Conservation (phyloP, 92 coral and sea anemone species). For the Nematostella vectensis region DNA sequence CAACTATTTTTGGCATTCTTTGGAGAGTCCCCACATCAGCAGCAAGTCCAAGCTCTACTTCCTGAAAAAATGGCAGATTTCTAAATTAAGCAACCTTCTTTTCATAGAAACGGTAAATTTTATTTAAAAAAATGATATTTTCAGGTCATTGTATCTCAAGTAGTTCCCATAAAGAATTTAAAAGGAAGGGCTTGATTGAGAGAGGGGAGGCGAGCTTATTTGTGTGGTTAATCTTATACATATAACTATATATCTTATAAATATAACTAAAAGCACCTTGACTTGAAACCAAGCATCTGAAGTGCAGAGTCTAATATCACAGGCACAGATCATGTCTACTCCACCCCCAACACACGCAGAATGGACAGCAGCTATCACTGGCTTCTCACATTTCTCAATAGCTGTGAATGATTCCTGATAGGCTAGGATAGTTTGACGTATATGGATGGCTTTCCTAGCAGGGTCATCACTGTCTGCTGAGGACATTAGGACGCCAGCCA, state of each 20-base stretch:
- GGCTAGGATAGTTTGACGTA: slow-evolving; percentile 39
- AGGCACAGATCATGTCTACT: slow-evolving; percentile 83
- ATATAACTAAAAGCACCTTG: slow-evolving; percentile 45
- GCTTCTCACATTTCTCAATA: slow-evolving; percentile 89
- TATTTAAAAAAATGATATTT: too few species aligned
- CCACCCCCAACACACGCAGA: slow-evolving; percentile 98
- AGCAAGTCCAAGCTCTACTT: slow-evolving; percentile 90
- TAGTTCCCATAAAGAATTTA: too few species aligned
- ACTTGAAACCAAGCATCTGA: slow-evolving; percentile 99
- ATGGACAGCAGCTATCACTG: slow-evolving; percentile 93
- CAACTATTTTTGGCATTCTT: slow-evolving; percentile 83
- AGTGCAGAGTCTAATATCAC: slow-evolving; percentile 83
- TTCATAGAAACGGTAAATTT: too few species aligned
- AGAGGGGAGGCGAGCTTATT: too few species aligned
- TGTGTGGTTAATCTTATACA: too few species aligned
- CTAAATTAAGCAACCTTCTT: too few species aligned
- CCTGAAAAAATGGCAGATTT: slow-evolving; percentile 33
- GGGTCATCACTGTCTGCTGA: slow-evolving; percentile 42
- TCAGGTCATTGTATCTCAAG: too few species aligned
- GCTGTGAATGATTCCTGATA: slow-evolving; percentile 77
- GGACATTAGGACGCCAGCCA: slow-evolving; percentile 51
- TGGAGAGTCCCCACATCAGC: slow-evolving; percentile 98
- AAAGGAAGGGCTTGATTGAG: too few species aligned
- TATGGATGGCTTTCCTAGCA: slow-evolving; percentile 54
- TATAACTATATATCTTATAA: too few species aligned